phyloP scores from a whole-genome alignment of 2,113 vertebrate species.

The Eleginops maclovinus region DNA sequence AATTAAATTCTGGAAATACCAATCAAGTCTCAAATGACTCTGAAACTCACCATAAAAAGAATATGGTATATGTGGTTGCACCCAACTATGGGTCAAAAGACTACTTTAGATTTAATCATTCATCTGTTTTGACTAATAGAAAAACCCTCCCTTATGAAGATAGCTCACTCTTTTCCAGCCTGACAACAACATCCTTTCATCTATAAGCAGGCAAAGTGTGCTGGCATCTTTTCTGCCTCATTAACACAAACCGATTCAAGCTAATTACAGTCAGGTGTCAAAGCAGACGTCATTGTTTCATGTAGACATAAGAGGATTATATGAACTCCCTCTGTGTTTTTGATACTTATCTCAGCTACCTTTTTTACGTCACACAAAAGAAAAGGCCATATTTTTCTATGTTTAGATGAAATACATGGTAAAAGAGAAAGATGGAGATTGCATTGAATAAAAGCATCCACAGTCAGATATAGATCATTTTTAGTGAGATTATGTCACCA shows the following conservation, averaged over 20 bases:
- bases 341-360: slow-evolving; percentile 4
- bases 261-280: slow-evolving; percentile 76
- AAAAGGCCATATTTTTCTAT: not conserved
- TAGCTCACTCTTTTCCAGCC: slow-evolving; percentile 63
- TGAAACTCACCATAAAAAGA: not conserved
- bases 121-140: slow-evolving; percentile 46
- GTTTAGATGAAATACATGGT: not conserved
- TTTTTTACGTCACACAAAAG: not conserved
- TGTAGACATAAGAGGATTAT: slow-evolving; percentile 54
- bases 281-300: slow-evolving; percentile 65
- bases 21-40: not conserved
- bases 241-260: slow-evolving; percentile 70
- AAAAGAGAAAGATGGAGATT: not conserved
- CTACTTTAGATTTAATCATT: slow-evolving; percentile 3
- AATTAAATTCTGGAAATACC: slow-evolving; percentile 38
- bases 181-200: slow-evolving; percentile 76
- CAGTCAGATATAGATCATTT: not conserved
- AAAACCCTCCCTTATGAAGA: slow-evolving; percentile 44
- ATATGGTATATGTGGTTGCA: not conserved
- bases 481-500: not conserved
- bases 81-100: too few species aligned
- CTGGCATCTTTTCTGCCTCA: slow-evolving; percentile 71
- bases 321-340: slow-evolving; percentile 18
- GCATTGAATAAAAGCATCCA: not conserved
- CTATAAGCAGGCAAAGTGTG: slow-evolving; percentile 60